Conservation (phyloP, 2,888 invertebrate species). For the Tenthredo livida region DNA sequence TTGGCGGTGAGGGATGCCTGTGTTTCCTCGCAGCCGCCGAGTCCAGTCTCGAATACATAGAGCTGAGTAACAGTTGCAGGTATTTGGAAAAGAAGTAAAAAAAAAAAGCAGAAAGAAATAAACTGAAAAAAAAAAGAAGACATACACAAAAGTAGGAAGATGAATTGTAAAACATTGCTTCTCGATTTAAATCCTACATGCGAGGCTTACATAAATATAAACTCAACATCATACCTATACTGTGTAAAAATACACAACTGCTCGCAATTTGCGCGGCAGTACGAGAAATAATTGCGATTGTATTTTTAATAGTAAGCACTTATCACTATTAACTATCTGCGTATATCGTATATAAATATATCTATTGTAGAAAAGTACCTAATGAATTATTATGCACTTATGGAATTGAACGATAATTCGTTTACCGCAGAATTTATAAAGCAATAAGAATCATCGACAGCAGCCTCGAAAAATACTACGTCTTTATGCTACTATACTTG, state of each 20-base stretch:
- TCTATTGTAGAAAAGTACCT: not conserved
- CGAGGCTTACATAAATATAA: slow-evolving; percentile 1
- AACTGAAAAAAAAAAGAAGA: not conserved
- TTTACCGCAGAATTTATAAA: not conserved
- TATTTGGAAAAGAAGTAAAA: not conserved
- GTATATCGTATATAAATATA: slow-evolving; percentile 10
- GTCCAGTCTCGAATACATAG: slow-evolving; percentile 19
- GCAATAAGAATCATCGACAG: not conserved
- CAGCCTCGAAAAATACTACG: not conserved
- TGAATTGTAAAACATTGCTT: not conserved
- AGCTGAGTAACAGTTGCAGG: not conserved
- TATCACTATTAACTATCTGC: not conserved
- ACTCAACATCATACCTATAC: not conserved
- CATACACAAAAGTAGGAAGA: not conserved
- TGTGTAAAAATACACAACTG: not conserved
- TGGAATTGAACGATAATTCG: not conserved
- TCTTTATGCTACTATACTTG: not conserved
- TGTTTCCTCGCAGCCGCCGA: not conserved
- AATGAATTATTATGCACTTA: not conserved
- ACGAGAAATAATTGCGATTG: not conserved
- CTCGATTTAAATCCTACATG: not conserved
- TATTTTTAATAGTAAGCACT: not conserved
- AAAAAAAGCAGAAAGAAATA: not conserved
- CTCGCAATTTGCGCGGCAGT: not conserved
- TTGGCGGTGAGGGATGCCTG: slow-evolving; percentile 24